A percentile compares a stretch with the other conserved stretches of the same genome.
These are phyloP conservation scores for Hirtodrosophila trivittata DNA, from an alignment of 2,888 invertebrate species.

Conservation along the genomic window DNA sequence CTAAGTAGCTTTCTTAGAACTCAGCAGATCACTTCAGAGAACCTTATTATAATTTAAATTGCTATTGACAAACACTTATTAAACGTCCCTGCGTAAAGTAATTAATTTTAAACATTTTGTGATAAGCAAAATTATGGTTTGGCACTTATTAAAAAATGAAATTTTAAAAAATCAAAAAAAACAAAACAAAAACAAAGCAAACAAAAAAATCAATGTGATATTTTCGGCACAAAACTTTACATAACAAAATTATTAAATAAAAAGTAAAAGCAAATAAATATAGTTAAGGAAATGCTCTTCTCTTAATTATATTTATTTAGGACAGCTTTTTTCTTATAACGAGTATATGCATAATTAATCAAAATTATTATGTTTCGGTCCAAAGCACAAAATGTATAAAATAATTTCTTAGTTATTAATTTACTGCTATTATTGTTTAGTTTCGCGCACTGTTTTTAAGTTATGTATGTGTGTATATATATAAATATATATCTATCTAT, in stretches of 20 bases:
- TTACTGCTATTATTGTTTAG: constrained; percentile 46
- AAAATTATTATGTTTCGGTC: constrained; percentile 81
- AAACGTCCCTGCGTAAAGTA: constrained; percentile 54
- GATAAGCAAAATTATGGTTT: constrained; percentile 82
- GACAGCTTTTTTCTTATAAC: constrained; percentile 53
- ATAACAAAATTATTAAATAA: constrained; percentile 44
- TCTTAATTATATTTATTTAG: constrained; percentile 56
- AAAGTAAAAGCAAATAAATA: constrained; percentile 30
- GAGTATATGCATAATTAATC: constrained; percentile 45
- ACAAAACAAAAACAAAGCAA: constrained; percentile 34
- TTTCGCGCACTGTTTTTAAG: constrained; percentile 61
- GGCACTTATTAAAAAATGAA: constrained; percentile 57
- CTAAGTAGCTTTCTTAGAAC: too few relatives aligned
- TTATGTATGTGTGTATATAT: constrained; percentile 60
- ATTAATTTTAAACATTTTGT: constrained; percentile 82
- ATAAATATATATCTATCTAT: constrained; percentile 34
- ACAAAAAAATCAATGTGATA: constrained; percentile 76
- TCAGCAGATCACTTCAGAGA: too few relatives aligned
- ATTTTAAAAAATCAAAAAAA: constrained; percentile 38
- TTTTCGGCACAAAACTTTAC: constrained; percentile 81
- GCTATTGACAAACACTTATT: constrained; percentile 8
- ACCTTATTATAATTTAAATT: too few relatives aligned
- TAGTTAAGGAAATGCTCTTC: constrained; percentile 42
- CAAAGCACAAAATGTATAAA: constrained; percentile 80
- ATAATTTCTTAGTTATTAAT: constrained; percentile 55